Evolutionary conservation across 2,113 vertebrate species (phyloP).

Genomic region (Anthoscopus minutus): DNA sequence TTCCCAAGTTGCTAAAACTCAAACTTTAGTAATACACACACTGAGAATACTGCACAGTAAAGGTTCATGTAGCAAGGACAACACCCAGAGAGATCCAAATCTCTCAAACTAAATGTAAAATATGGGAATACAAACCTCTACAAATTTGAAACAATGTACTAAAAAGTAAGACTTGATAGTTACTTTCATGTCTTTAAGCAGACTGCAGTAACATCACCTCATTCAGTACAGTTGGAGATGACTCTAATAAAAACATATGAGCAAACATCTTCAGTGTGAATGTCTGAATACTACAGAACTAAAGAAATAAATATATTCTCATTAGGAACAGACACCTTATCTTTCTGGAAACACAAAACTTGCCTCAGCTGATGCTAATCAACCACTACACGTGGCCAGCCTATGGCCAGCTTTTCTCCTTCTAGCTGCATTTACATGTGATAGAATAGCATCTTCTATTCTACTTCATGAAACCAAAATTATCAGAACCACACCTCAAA

Average conservation of each 20-base stretch:
- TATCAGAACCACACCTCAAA: background rate
- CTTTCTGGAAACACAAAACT: conserved; percentile 2
- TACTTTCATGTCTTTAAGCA: background rate
- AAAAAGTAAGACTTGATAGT: background rate
- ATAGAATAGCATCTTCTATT: background rate
- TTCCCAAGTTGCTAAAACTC: background rate
- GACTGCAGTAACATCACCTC: background rate
- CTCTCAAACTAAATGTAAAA: background rate
- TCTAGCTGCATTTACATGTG: background rate
- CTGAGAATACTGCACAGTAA: background rate
- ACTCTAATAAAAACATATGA: background rate
- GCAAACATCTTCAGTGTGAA: background rate
- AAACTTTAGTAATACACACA: background rate
- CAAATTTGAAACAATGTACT: background rate
- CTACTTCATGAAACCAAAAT: background rate
- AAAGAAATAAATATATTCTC: background rate
- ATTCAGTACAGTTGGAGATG: background rate
- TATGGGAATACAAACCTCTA: background rate
- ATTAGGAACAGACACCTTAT: background rate
- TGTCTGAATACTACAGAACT: background rate
- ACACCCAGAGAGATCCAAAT: background rate
- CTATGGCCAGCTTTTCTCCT: background rate
- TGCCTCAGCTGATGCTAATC: background rate
- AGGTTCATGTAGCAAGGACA: background rate
- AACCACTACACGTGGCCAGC: background rate